These are phyloP conservation scores for Idaea dimidiata DNA, from an alignment of 2,888 invertebrate species.

Conservation along the genomic window DNA sequence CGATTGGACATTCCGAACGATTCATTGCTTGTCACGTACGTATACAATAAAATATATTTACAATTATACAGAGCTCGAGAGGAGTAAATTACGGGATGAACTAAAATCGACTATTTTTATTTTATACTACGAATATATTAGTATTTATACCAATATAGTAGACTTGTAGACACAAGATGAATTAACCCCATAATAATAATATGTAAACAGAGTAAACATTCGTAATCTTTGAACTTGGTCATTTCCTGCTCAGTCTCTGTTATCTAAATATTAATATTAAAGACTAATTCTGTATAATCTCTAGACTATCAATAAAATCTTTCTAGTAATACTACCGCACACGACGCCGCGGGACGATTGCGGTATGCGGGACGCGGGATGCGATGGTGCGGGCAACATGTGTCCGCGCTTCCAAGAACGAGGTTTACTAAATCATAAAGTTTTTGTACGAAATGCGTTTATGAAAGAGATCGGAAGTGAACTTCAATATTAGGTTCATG, in stretches of 20 bases:
- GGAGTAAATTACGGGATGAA: no score
- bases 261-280: background rate
- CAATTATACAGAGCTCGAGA: no score
- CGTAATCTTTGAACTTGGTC: background rate
- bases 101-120: no score
- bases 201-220: no score
- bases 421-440: conserved; percentile 5
- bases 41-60: no score
- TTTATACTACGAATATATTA: no score
- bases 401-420: background rate
- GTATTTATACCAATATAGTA: no score
- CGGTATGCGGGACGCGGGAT: background rate
- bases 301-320: background rate
- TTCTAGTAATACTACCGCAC: background rate
- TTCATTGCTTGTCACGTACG: no score
- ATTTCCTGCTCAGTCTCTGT: background rate
- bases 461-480: conserved; percentile 12
- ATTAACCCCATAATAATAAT: no score
- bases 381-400: no score
- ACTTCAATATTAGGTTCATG: conserved; percentile 33
- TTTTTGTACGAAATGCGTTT: conserved; percentile 15
- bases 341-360: background rate
- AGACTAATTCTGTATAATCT: background rate
- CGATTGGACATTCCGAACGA: no score
- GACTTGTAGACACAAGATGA: no score